phyloP scores from a whole-genome alignment of 2,113 vertebrate genomes.

The Mirza zaza region DNA sequence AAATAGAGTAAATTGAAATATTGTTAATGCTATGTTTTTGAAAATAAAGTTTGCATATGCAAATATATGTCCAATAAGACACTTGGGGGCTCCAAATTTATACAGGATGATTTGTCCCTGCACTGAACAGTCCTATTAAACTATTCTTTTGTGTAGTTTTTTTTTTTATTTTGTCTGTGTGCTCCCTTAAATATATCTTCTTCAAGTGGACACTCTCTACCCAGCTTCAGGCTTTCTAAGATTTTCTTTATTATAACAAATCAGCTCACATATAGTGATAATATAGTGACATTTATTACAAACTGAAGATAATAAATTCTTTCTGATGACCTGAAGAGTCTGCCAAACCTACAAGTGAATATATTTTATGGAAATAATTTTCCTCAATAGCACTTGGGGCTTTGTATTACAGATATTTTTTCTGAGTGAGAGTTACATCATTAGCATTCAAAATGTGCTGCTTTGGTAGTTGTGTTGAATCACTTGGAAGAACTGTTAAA shows the following conservation, averaged over 20 bases:
- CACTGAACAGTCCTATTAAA: background rate
- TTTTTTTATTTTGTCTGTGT: background rate
- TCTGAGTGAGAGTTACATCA: background rate
- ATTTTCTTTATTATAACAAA: background rate
- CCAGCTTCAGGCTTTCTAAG: background rate
- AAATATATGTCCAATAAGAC: background rate
- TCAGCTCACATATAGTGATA: background rate
- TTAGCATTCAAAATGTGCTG: background rate
- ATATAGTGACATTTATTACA: background rate
- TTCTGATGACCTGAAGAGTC: background rate
- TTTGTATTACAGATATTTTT: background rate
- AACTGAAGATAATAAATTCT: background rate
- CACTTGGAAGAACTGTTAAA: background rate
- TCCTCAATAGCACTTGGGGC: background rate
- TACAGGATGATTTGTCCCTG: background rate
- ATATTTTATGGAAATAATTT: background rate
- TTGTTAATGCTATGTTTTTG: background rate
- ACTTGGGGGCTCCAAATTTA: background rate
- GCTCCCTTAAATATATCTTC: background rate
- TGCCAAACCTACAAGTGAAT: background rate
- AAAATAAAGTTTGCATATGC: background rate
- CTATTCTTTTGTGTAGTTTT: background rate
- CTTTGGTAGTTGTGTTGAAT: background rate
- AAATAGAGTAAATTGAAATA: background rate
- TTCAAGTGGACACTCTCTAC: background rate